Base-by-base conservation (phyloP, 2,797 vertebrate genomes). In the Apogon hyalosoma region DNA sequence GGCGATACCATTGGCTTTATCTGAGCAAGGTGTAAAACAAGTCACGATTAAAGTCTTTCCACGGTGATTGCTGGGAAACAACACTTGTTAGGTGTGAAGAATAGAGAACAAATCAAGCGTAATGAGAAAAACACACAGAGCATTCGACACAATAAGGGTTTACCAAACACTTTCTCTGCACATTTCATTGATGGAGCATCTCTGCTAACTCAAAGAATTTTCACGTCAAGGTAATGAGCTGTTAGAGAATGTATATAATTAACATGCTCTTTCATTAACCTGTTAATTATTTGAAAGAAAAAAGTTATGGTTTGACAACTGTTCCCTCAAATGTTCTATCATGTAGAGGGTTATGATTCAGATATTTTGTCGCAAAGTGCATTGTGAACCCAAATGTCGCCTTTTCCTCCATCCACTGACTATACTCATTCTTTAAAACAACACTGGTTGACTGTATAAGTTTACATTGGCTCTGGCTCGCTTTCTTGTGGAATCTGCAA, bases 21-120 rank as follows among this genome's bases (percentile, higher is more conserved):
- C 69, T 55, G 50, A 58, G 42, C 50, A 60, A 71, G 52, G 75
- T 73, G 71, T 73, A 75, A 76, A 87, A 60, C 51, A 62, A 68
- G 28, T 42, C 7, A 6, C 24, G 50, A 87, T 84, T 63, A 46
- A 53, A 66, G 65, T 63, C 45, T 60, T 36, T 62, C 43, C 9
- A n/a, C 46, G 65, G 52, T 18, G 64, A 84, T 53, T 52, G 64
- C 47, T 69, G 42, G 50, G 74, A 76, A 74, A 79, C 48, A 57
- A 69, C 68, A 67, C 40, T 49, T 66, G 62, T 65, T 61, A 48
- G 39, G 42, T 63, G 36, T 18, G 16, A 63, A 75, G 53, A 66
- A 19, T 47, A 58, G 33, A 56, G 69, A 75, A 58, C 41, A 77
- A 54, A 63, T 21, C 47, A 12, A 21, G 38, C 7, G 0, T 45